Evolutionary conservation across 2,113 vertebrate species (phyloP).

Genomic region (Sturnus vulgaris): DNA sequence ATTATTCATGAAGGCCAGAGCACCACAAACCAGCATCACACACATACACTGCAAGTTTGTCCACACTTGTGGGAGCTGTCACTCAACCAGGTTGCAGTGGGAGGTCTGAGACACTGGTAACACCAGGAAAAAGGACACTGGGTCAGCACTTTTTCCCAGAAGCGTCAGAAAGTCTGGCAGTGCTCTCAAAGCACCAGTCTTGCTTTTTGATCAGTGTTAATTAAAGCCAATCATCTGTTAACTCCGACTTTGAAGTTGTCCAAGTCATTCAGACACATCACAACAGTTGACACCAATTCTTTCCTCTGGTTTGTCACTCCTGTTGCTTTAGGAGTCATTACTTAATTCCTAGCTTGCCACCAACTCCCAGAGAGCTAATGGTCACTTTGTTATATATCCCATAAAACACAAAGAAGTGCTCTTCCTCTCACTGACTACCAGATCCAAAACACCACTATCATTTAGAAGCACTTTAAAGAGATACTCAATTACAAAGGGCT

Average conservation of each 20-base stretch:
- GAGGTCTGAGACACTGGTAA: background rate
- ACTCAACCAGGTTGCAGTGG: background rate
- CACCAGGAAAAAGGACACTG: background rate
- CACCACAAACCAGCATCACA: background rate
- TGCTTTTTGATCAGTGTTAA: slow-evolving; percentile 36
- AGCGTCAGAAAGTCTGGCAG: background rate
- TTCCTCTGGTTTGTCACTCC: background rate
- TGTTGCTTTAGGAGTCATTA: background rate
- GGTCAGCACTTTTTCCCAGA: background rate
- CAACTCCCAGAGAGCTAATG: background rate
- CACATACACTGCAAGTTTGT: background rate
- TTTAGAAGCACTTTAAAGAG: background rate
- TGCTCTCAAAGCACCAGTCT: background rate
- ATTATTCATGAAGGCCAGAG: background rate
- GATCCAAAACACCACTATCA: background rate
- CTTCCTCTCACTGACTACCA: background rate
- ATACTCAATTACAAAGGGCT: background rate
- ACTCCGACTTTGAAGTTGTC: background rate
- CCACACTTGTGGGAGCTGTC: background rate
- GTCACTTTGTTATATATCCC: background rate
- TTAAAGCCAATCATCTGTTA: background rate
- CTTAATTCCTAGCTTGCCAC: background rate
- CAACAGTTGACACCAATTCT: background rate
- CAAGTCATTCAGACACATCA: background rate
- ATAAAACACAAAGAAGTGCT: background rate